Conservation (phyloP, 1,140 invertebrate species). For the Wasmannia auropunctata region DNA sequence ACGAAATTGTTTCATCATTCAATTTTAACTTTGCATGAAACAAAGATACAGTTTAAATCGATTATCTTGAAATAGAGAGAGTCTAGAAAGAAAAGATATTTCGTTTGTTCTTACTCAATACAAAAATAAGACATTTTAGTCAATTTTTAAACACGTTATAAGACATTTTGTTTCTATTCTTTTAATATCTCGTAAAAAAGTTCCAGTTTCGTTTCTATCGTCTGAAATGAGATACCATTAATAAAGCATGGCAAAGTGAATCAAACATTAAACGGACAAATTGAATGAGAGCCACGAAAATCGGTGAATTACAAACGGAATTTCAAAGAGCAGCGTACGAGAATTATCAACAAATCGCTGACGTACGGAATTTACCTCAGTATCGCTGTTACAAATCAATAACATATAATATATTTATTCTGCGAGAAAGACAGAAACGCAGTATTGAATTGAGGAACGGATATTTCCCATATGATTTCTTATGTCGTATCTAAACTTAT, state of each 20-base stretch:
- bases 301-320: constrained; percentile 19
- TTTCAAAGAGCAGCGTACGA: not conserved
- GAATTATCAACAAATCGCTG: constrained; percentile 65
- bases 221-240: constrained; percentile 6
- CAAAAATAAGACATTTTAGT: not conserved
- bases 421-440: constrained; percentile 79
- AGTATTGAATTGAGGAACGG: constrained; percentile 65
- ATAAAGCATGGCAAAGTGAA: constrained; percentile 12
- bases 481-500: constrained; percentile 81
- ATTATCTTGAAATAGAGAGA: not conserved
- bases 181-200: not conserved
- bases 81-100: not conserved
- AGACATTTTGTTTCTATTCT: not conserved
- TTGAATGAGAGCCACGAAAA: constrained; percentile 30
- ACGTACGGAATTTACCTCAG: constrained; percentile 30
- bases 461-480: constrained; percentile 78
- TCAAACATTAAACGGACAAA: not conserved
- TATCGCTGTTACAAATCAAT: constrained; percentile 59
- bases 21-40: constrained; percentile 61
- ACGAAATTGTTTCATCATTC: constrained; percentile 42
- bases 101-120: not conserved
- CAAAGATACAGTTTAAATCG: not conserved
- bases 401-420: constrained; percentile 77
- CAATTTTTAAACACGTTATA: too few species aligned
- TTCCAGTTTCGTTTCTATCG: not conserved